These are phyloP conservation scores for Chlamydotis undulata DNA, from an alignment of 2,113 vertebrate genomes.

Conservation along the genomic window DNA sequence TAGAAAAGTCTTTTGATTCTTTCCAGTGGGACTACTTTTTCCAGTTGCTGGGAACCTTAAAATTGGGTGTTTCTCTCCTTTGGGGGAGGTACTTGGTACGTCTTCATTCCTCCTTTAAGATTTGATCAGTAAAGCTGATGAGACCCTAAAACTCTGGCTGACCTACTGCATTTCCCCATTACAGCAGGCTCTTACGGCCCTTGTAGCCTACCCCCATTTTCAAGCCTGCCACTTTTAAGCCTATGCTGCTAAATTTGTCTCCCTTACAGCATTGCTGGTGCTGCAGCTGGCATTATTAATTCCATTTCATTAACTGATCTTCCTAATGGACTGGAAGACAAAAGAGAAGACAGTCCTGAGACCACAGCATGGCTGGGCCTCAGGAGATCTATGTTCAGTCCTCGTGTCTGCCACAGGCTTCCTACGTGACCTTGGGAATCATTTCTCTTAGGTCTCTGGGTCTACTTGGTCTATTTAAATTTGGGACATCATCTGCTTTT, in stretches of 20 bases:
- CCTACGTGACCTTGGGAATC: not conserved
- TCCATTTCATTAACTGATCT: slow-evolving; percentile 52
- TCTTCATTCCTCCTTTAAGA: not conserved
- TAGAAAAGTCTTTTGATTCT: slow-evolving; percentile 56
- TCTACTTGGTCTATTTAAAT: slow-evolving; percentile 38
- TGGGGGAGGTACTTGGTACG: not conserved
- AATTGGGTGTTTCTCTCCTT: not conserved
- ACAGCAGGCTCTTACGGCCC: not conserved
- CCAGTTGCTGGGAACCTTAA: not conserved
- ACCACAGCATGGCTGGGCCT: not conserved
- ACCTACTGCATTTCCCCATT: not conserved
- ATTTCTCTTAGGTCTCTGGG: not conserved
- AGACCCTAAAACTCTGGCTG: not conserved
- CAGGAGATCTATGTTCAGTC: not conserved
- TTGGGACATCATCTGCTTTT: slow-evolving; percentile 25
- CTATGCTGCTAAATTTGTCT: not conserved
- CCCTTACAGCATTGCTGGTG: slow-evolving; percentile 21
- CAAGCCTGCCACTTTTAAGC: not conserved
- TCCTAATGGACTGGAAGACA: slow-evolving; percentile 52
- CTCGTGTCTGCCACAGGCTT: not conserved
- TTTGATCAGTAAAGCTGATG: not conserved
- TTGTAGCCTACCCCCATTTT: not conserved
- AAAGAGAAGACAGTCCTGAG: slow-evolving; percentile 21
- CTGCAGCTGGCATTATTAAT: slow-evolving; percentile 57
- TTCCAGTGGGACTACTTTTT: slow-evolving; percentile 37